Conservation (phyloP, 2,797 vertebrate genomes). For the Sus cebifrons region DNA sequence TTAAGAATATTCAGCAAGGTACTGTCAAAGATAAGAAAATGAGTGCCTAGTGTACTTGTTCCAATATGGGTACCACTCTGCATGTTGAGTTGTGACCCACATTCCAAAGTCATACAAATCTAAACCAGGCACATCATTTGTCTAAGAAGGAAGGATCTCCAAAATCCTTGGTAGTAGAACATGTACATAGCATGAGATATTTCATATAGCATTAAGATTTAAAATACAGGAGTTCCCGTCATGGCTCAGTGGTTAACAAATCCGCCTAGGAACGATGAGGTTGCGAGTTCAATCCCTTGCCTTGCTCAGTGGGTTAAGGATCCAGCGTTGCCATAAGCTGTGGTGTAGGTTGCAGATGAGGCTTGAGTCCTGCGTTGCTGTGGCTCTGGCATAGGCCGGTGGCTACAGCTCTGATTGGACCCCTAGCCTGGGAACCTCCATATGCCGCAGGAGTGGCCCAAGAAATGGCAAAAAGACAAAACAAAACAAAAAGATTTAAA, state of each 20-base stretch:
- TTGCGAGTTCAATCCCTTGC: no score
- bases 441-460: no score
- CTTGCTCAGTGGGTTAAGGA: no score
- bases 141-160: not conserved
- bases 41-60: not conserved
- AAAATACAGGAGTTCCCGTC: not conserved
- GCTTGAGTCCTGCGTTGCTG: no score
- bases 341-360: no score
- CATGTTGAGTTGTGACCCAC: not conserved
- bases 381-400: no score
- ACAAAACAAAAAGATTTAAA: not conserved
- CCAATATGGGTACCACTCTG: not conserved
- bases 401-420: no score
- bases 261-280: no score
- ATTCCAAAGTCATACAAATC: not conserved
- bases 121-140: not conserved
- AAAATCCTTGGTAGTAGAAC: not conserved
- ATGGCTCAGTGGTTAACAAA: no score
- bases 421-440: no score
- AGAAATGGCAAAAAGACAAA: no score
- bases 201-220: not conserved
- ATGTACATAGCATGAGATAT: not conserved
- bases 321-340: no score
- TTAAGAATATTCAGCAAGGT: not conserved
- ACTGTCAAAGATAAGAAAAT: not conserved